Evolutionary conservation across 2,888 invertebrate species (phyloP), one percentile per base, ranked within the genome.

Genomic region (Cyclophora punctaria): DNA sequence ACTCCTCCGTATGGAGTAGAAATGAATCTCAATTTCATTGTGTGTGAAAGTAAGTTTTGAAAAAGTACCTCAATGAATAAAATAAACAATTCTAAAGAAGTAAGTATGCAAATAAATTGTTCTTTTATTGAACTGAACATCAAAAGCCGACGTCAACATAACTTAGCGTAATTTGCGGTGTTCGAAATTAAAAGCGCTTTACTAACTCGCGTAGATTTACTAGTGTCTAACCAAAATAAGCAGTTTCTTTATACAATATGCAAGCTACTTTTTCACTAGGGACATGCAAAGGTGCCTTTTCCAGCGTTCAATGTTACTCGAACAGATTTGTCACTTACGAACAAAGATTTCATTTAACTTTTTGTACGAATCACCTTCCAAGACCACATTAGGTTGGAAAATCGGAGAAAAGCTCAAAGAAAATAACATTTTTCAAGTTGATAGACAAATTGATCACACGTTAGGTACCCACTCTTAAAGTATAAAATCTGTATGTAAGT

Each of bases 221-320:
- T 20, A 48, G 46, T 41, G 37, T 34, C 47, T 45, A 49, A 20
- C 44, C 33, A 20, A 48, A 48, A 46, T 50, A 53, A 50, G 53
- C 46, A 48, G 46, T 53, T 53, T 49, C 47, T 52, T 49, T 49
- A 20, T 20, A 20, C 20, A 20, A 20, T 20, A 20, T 20, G 20
- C 20, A 20, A 20, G 20, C 20, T 52, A 49, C 45, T 48, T 44
- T 47, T 45, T 35, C 47, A 51, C 53, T 49, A 44, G 54, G 53
- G 58, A 53, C 58, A 56, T 46, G 52, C 53, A 55, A 45, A 57
- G 64, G 66, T 57, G 55, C 48, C 59, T 58, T 58, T 58, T 56
- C 58, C 62, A 58, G 57, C 56, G 53, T 55, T 47, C 54, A 59
- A 59, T 53, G 58, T 63, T 63, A 67, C 59, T 57, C 55, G 55